Percentiles rank a stretch among this genome's conserved stretches.
Conservation (phyloP, 2,888 invertebrate genomes). For the Zele albiditarsus region DNA sequence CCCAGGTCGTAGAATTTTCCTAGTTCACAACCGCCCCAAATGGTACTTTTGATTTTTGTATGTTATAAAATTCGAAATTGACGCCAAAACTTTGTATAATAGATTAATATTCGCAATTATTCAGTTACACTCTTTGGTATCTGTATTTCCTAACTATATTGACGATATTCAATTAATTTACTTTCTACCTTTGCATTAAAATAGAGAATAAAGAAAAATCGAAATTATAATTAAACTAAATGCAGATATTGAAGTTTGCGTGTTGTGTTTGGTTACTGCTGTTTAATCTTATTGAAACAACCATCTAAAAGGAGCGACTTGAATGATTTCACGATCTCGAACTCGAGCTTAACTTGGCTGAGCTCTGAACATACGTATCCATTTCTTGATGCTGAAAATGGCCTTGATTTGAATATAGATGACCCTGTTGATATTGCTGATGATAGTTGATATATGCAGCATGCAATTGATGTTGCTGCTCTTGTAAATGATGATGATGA, state of each 20-base stretch:
- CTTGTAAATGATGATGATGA: constrained; percentile 50
- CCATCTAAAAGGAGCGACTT: too few relatives aligned
- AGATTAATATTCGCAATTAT: neutral
- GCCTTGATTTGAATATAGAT: constrained; percentile 48
- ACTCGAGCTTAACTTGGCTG: constrained; percentile 57
- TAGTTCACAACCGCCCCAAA: constrained; percentile 54
- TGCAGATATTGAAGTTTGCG: too few relatives aligned
- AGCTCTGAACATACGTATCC: constrained; percentile 51
- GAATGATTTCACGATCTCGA: constrained; percentile 55
- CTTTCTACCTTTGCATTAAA: too few relatives aligned
- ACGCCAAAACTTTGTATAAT: neutral
- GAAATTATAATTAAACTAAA: too few relatives aligned
- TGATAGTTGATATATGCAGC: constrained; percentile 50
- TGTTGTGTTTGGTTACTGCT: constrained; percentile 55
- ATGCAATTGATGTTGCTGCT: constrained; percentile 52
- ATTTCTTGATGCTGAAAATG: constrained; percentile 52
- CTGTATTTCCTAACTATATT: neutral
- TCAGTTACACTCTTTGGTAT: neutral
- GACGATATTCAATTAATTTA: too few relatives aligned
- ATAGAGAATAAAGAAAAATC: too few relatives aligned
- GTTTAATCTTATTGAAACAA: constrained; percentile 56
- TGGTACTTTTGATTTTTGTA: constrained; percentile 46
- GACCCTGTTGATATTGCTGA: constrained; percentile 49
- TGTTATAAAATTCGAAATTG: neutral
- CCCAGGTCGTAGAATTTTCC: constrained; percentile 44